Evolutionary conservation across 1,140 invertebrate species (phyloP).

Genomic region (Pseudobourletiella spinata): DNA sequence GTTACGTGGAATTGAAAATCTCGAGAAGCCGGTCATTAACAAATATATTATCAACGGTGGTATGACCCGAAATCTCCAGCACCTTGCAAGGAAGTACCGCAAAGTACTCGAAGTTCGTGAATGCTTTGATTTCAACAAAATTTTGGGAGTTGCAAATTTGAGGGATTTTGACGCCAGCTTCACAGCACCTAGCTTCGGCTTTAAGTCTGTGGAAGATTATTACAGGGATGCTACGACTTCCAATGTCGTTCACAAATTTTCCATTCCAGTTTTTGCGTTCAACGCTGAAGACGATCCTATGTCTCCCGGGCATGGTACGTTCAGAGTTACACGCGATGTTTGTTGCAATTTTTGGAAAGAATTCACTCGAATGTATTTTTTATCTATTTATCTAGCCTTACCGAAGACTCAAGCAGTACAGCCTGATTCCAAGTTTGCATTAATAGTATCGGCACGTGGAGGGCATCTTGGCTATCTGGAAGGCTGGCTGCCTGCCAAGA

Average conservation of each 20-base stretch:
- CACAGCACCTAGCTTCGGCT: conserved; percentile 31
- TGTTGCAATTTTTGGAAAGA: background rate
- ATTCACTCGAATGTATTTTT: background rate
- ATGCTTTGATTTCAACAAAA: conserved; percentile 26
- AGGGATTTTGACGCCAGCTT: conserved; percentile 28
- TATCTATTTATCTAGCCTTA: background rate
- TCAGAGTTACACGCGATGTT: background rate
- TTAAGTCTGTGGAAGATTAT: conserved; percentile 19
- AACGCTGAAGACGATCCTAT: conserved; percentile 20
- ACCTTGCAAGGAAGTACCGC: conserved; percentile 46
- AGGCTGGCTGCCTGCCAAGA: conserved; percentile 17
- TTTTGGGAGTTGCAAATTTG: conserved; percentile 13
- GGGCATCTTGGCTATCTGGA: conserved; percentile 25
- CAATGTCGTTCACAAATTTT: conserved; percentile 21
- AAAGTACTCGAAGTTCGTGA: conserved; percentile 13
- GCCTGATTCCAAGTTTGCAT: conserved; percentile 14
- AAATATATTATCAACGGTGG: conserved; percentile 53
- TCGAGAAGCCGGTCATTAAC: conserved; percentile 26
- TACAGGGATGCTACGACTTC: conserved; percentile 21
- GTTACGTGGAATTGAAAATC: conserved; percentile 18
- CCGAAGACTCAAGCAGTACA: conserved; percentile 19
- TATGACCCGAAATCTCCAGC: conserved; percentile 54
- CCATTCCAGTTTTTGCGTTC: conserved; percentile 25
- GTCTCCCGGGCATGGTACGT: conserved; percentile 20
- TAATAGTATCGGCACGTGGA: conserved; percentile 11